Percentiles rank a stretch among this genome's conserved stretches.
phyloP scores from a whole-genome alignment of 1,140 invertebrate species.

The Meloidogyne chitwoodi region DNA sequence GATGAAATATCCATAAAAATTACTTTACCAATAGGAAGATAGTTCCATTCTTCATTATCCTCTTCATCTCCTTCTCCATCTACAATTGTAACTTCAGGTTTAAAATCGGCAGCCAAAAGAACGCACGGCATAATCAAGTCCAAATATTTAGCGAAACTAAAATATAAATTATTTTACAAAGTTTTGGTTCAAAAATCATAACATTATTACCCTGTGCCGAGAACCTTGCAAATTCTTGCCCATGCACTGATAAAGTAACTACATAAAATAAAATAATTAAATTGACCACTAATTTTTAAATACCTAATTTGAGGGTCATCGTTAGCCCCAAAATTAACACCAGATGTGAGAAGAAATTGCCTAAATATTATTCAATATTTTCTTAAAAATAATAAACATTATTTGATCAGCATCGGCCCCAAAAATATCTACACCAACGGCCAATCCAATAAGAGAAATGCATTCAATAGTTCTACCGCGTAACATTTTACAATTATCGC shows the following conservation, averaged over 20 bases:
- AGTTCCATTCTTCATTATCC: conserved; percentile 91
- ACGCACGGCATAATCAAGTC: conserved; percentile 82
- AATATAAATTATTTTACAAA: not conserved
- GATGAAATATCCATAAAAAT: not conserved
- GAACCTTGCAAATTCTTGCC: conserved; percentile 95
- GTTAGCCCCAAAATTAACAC: conserved; percentile 68
- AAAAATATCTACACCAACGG: conserved; percentile 93
- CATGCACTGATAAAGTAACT: conserved; percentile 97
- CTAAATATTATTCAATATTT: conserved; percentile 65
- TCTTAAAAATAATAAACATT: not conserved
- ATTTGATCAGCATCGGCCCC: conserved; percentile 86
- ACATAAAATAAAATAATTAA: conserved; percentile 65
- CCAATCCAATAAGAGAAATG: conserved; percentile 92
- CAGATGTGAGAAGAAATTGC: conserved; percentile 85
- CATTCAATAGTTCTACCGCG: conserved; percentile 89
- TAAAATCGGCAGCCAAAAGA: conserved; percentile 86
- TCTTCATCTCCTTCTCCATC: conserved; percentile 78
- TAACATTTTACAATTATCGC: conserved; percentile 70
- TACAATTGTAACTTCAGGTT: conserved; percentile 90
- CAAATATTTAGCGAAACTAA: not conserved
- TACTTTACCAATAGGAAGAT: conserved; percentile 88
- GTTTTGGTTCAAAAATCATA: not conserved
- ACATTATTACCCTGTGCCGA: conserved; percentile 85
- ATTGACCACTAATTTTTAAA: conserved; percentile 66
- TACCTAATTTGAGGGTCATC: conserved; percentile 76